phyloP scores from a whole-genome alignment of 2,113 vertebrate genomes.

The Urocolius indicus region DNA sequence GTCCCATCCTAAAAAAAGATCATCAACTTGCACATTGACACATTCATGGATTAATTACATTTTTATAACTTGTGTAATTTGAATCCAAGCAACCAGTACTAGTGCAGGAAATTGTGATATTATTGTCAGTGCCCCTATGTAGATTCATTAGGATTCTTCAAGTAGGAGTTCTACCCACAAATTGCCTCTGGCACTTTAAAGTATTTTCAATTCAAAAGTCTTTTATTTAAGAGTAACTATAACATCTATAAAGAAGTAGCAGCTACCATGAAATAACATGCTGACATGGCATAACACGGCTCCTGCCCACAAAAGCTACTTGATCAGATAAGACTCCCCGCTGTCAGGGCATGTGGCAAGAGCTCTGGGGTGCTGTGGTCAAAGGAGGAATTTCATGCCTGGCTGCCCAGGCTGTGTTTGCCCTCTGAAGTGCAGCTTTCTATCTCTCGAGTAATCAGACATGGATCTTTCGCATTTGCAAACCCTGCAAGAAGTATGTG shows the following conservation, averaged over 20 bases:
- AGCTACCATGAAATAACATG: not conserved
- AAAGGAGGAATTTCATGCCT: not conserved
- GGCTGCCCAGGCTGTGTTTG: not conserved
- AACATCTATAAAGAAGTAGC: not conserved
- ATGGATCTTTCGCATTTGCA: not conserved
- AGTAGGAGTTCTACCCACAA: not conserved
- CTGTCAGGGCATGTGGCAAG: not conserved
- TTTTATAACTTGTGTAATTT: not conserved
- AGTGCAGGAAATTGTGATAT: not conserved
- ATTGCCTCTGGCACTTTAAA: not conserved
- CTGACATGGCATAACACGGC: rapidly evolving
- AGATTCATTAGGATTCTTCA: not conserved
- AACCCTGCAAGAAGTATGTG: not conserved
- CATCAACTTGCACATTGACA: not conserved
- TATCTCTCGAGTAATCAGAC: not conserved
- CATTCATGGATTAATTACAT: not conserved
- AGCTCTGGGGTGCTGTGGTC: not conserved
- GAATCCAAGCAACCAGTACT: not conserved
- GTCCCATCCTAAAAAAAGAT: not conserved
- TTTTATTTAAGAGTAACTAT: not conserved
- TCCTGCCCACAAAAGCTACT: not conserved
- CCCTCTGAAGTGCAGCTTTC: not conserved
- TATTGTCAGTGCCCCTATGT: not conserved
- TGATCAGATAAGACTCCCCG: not conserved
- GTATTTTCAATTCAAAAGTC: not conserved